Evolutionary conservation across 2,888 invertebrate genomes (phyloP).

Genomic region (Ptilodon capucinus): DNA sequence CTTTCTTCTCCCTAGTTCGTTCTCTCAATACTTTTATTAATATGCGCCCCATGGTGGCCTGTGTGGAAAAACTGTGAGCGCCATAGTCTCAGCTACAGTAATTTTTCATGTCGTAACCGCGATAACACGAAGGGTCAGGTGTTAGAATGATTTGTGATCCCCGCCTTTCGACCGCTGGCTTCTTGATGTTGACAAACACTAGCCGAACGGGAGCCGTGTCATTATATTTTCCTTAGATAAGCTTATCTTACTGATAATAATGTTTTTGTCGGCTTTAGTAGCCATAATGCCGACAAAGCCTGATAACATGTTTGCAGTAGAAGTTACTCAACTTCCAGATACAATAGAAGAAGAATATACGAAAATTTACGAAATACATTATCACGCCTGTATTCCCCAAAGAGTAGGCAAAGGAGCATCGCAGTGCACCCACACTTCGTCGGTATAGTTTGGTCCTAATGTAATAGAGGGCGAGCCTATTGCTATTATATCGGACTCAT

Average conservation of each 20-base stretch:
- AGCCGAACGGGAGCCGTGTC: constrained; percentile 31
- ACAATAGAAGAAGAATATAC: too few relatives aligned
- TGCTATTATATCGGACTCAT: too few relatives aligned
- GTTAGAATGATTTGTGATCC: constrained; percentile 77
- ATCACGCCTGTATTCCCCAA: too few relatives aligned
- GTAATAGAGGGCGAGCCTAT: too few relatives aligned
- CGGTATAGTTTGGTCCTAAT: too few relatives aligned
- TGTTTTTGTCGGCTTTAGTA: constrained; percentile 21
- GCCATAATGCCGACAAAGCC: constrained; percentile 7
- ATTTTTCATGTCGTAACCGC: constrained; percentile 75
- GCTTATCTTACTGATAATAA: constrained; percentile 30
- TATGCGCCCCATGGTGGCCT: constrained; percentile 49
- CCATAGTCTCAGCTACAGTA: constrained; percentile 60
- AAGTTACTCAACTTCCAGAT: neutral
- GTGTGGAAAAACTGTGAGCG: constrained; percentile 63
- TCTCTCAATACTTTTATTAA: too few relatives aligned
- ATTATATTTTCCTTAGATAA: constrained; percentile 33
- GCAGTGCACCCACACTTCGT: too few relatives aligned
- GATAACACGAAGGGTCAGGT: constrained; percentile 75
- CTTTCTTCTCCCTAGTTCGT: too few relatives aligned
- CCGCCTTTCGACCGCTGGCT: constrained; percentile 34
- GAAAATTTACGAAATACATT: too few relatives aligned
- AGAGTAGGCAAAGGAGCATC: too few relatives aligned
- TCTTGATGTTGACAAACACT: constrained; percentile 53
- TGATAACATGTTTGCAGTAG: neutral